Evolutionary conservation across 2,113 vertebrate species (phyloP), one percentile per base, ranked within the genome.

Genomic region (Prionailurus viverrinus): DNA sequence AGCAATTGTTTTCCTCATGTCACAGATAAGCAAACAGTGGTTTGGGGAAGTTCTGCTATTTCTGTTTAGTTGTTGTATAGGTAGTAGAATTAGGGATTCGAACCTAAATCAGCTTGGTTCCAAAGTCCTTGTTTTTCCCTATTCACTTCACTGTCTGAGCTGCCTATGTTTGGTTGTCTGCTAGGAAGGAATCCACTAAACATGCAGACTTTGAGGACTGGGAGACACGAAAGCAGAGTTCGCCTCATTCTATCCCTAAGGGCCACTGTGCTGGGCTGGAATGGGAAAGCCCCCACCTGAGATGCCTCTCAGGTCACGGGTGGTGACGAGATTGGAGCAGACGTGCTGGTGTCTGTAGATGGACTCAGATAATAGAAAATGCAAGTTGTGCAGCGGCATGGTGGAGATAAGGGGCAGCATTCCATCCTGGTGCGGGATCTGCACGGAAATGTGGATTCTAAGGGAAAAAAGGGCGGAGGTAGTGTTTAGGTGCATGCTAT

Each of bases 341-440:
- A 99, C 99, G 0, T 99, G 99, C 97, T 99, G 99, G 97, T 99
- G 99, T 82, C 99, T 99, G 98, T 99, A 99, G 98, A 99, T 99
- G 48, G 99, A 99, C 98, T 99, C 99, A 0, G 99, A 99, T 29
- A 99, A 98, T 18, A 99, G 99, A 97, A 99, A 99, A 88, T 99
- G 99, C 94, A 99, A 98, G 97, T 99, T 99, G 99, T 99, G 99
- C 91, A 99, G 97, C 0, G 99, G 99, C 99, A 99, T 99, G 45
- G 99, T 99, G 97, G 99, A 99, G 98, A 99, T 99, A 73, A 99
- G 99, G 2, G 99, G 99, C 95, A 99, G 99, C 99, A 99, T 99
- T 0, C 99, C 99, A 0, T 99, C 99, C 98, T 99, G 99, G 94
- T 99, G 99, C 6, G 99, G 99, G 95, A 99, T 99, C 99, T 99